These are phyloP conservation scores for Zaprionus nigranus DNA, from an alignment of 1,140 invertebrate genomes.

Conservation along the genomic window DNA sequence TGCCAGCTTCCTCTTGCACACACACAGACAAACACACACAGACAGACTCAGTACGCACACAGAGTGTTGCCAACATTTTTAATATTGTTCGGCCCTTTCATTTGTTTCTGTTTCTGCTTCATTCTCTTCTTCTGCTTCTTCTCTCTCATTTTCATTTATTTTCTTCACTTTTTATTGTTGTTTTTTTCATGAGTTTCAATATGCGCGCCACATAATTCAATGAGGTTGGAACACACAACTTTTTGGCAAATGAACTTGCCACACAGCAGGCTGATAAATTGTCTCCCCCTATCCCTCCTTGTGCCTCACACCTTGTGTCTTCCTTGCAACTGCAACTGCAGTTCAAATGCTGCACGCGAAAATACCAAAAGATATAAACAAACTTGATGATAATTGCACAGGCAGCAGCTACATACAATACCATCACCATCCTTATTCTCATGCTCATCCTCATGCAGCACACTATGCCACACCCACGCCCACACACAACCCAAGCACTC, in stretches of 20 bases:
- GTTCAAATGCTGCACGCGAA: conserved; percentile 48
- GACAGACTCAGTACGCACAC: background rate
- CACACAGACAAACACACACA: background rate
- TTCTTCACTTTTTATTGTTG: conserved; percentile 1
- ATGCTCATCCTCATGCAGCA: conserved; percentile 2
- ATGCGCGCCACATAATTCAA: conserved; percentile 49
- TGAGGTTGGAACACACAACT: conserved; percentile 24
- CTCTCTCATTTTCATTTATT: background rate
- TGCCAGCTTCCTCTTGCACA: conserved; percentile 41
- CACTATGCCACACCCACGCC: conserved; percentile 50
- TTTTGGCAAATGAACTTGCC: conserved; percentile 33
- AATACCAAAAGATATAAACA: conserved; percentile 47
- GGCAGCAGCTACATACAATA: background rate
- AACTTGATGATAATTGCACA: conserved; percentile 43
- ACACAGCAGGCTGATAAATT: conserved; percentile 32
- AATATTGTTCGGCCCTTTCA: conserved; percentile 42
- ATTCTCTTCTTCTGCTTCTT: background rate
- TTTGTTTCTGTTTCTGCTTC: conserved; percentile 12
- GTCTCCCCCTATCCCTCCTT: background rate
- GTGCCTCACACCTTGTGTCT: background rate
- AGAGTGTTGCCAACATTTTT: conserved; percentile 32
- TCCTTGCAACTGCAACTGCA: conserved; percentile 21
- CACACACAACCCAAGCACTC: conserved; percentile 24
- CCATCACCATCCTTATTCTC: background rate
- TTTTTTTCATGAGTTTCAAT: conserved; percentile 33